phyloP scores from a whole-genome alignment of 1,140 invertebrate species.

The Aleiodes sp. region DNA sequence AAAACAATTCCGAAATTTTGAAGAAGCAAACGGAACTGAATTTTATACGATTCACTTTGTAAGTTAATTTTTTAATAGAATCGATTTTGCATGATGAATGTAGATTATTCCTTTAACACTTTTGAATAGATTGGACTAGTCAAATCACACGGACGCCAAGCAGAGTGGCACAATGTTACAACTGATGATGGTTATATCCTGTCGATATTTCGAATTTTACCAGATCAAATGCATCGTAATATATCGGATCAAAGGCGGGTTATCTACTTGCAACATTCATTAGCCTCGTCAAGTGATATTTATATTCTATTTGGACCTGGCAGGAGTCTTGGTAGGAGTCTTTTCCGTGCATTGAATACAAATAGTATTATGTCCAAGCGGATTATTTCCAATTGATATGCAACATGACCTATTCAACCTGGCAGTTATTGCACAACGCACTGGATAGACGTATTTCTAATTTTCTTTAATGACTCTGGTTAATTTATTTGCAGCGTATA shows the following conservation, averaged over 20 bases:
- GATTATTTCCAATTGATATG: no score
- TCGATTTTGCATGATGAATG: background rate
- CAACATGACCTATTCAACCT: no score
- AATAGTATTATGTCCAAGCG: no score
- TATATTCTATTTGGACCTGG: background rate
- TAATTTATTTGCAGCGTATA: no score
- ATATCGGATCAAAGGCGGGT: background rate
- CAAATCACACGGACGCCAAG: constrained; percentile 71
- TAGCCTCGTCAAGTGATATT: background rate
- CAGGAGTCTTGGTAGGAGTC: background rate
- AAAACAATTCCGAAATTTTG: background rate
- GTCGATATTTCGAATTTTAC: constrained; percentile 76
- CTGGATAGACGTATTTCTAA: no score
- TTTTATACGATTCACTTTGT: background rate
- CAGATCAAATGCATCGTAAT: constrained; percentile 40
- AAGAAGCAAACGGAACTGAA: background rate
- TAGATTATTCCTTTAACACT: background rate
- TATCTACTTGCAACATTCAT: background rate
- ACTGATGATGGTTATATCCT: constrained; percentile 81
- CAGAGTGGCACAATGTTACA: constrained; percentile 72
- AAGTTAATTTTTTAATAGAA: background rate
- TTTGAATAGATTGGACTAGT: constrained; percentile 61
- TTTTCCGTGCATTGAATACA: no score
- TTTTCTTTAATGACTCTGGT: no score
- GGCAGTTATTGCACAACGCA: no score